Evolutionary conservation across 2,888 invertebrate genomes (phyloP), one percentile per base, ranked within the genome.

Genomic region (Scrobipalpa costella): DNA sequence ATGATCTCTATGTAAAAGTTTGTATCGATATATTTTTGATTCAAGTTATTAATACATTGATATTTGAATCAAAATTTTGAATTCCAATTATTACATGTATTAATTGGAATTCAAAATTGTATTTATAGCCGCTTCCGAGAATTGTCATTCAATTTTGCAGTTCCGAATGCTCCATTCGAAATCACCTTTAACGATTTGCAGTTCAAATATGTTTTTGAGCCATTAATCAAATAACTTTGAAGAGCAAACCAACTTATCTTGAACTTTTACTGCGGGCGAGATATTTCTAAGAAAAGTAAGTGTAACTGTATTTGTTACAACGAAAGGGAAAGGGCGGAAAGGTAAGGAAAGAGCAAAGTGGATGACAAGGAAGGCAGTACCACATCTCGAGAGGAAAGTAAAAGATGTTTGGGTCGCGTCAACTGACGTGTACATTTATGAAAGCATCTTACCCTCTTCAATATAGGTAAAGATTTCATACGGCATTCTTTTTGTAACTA

Each of bases 321-420:
- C 72, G 73, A 75, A 75, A 74, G 69, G 73, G 75, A 73, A 73
- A 71, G 67, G 72, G 69, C 73, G 76, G 77, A 77, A 80, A 79
- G 78, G 81, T 78, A 78, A 75, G 72, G 74, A 78, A 75, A 72
- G 74, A 77, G 76, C 74, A 80, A 85, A 83, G 81, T 81, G 78
- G 81, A 83, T 79, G 83, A 81, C 79, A 80, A 76, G 80, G 78
- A 80, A 79, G 80, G 78, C 77, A 78, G 74, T 76, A 75, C 71
- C 72, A 80, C 80, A 84, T 83, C 85, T 80, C 66, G 84, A 84
- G 87, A 82, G 79, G 71, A 72, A 79, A 79, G 79, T 82, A 81
- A 85, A 82, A 84, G 84, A 86, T 83, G 84, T 85, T 84, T 78
- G 83, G 85, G 82, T 80, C 83, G 78, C 78, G 79, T 77, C 81